Evolutionary conservation across 2,888 invertebrate genomes (phyloP).

Genomic region (Synergus itoensis): DNA sequence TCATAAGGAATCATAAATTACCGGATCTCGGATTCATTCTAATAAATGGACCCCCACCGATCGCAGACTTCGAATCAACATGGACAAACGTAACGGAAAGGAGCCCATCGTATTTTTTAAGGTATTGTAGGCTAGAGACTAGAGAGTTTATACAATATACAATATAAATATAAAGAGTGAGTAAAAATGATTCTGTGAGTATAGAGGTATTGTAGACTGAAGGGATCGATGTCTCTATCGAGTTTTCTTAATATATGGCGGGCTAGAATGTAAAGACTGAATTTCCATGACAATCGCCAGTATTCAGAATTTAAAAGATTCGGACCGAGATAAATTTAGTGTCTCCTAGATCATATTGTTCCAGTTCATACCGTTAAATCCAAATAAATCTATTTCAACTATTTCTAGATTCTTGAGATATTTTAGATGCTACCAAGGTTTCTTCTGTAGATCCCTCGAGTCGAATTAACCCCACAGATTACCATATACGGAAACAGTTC

Average conservation of each 20-base stretch:
- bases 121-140: background rate
- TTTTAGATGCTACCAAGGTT: background rate
- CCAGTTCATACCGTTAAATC: background rate
- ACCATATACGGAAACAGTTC: background rate
- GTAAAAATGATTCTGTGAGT: too few species aligned
- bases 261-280: background rate
- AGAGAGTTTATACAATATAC: background rate
- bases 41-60: background rate
- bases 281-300: constrained; percentile 28
- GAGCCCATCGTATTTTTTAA: background rate
- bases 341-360: background rate
- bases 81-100: background rate
- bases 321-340: constrained; percentile 9
- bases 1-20: background rate
- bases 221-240: constrained; percentile 6
- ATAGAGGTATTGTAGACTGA: background rate
- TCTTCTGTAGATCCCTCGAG: background rate
- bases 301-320: background rate
- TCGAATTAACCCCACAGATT: background rate
- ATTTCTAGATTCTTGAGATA: background rate
- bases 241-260: background rate
- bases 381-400: background rate
- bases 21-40: background rate
- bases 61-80: background rate
- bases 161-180: too few species aligned